A percentile compares a stretch with the other conserved stretches of the same genome.
Evolutionary conservation across 2,888 invertebrate genomes (phyloP).

Genomic region (Drosophila meridiana): DNA sequence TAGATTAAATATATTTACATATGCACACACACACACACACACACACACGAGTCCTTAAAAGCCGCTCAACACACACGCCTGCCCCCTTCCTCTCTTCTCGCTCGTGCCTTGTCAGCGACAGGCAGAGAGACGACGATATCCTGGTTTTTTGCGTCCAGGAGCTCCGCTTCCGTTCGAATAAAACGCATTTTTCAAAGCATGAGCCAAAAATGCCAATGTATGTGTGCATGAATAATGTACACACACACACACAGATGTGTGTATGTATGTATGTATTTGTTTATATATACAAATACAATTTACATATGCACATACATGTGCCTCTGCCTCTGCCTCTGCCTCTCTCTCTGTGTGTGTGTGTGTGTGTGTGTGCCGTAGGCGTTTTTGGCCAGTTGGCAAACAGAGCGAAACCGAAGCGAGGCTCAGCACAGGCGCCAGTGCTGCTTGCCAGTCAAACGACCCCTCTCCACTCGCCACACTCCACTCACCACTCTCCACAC

Average conservation of each 20-base stretch:
- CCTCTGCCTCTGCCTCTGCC: neutral
- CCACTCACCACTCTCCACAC: neutral
- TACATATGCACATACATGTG: slow-evolving; percentile 39
- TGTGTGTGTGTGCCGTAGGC: slow-evolving; percentile 56
- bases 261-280: slow-evolving; percentile 7
- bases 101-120: slow-evolving; percentile 28
- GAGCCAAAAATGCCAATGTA: slow-evolving; percentile 56
- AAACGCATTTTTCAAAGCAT: slow-evolving; percentile 76
- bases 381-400: slow-evolving; percentile 70
- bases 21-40: slow-evolving; percentile 1
- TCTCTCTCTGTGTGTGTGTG: slow-evolving; percentile 20
- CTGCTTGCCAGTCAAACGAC: slow-evolving; percentile 48
- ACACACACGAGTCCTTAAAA: slow-evolving; percentile 48
- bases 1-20: slow-evolving; percentile 56
- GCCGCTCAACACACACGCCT: slow-evolving; percentile 22
- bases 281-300: slow-evolving; percentile 42
- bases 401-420: slow-evolving; percentile 32
- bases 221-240: slow-evolving; percentile 69
- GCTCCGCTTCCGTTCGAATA: slow-evolving; percentile 67
- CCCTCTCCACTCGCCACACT: slow-evolving; percentile 1
- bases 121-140: slow-evolving; percentile 25
- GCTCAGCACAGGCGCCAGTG: slow-evolving; percentile 33
- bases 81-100: neutral
- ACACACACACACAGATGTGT: slow-evolving; percentile 23
- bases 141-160: slow-evolving; percentile 51